Conservation (phyloP, 1,140 invertebrate species). For the Steinernema feltiae region DNA sequence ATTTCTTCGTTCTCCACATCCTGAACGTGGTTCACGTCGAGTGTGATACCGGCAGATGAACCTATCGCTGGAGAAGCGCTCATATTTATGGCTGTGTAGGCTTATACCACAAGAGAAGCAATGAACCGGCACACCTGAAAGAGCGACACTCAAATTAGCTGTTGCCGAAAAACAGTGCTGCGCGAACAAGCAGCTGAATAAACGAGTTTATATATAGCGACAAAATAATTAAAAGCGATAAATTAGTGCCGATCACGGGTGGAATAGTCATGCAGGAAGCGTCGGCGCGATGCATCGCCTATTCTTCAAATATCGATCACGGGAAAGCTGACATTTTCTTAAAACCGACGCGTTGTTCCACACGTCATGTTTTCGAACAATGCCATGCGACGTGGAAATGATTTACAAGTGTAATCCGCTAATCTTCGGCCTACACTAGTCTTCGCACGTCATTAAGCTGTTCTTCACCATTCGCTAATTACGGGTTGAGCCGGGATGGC, state of each 20-base stretch:
- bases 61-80: neutral
- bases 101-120: conserved; percentile 4
- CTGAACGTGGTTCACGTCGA: conserved; percentile 17
- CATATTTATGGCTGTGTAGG: neutral
- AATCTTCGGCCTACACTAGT: no score
- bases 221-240: neutral
- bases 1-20: conserved; percentile 1
- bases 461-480: no score
- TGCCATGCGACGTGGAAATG: no score
- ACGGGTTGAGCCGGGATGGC: no score
- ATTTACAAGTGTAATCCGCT: no score
- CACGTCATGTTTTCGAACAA: no score
- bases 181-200: neutral
- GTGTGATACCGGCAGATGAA: neutral
- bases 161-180: neutral
- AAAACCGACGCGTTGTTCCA: no score
- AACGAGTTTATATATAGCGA: neutral
- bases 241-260: no score
- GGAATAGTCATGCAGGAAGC: no score
- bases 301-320: neutral
- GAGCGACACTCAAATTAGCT: neutral
- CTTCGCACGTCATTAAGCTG: no score
- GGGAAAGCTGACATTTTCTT: no score
- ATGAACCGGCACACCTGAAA: conserved; percentile 4
- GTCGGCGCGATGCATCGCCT: no score